Evolutionary conservation across 2,113 vertebrate genomes (phyloP).

Genomic region (Neotoma lepida): DNA sequence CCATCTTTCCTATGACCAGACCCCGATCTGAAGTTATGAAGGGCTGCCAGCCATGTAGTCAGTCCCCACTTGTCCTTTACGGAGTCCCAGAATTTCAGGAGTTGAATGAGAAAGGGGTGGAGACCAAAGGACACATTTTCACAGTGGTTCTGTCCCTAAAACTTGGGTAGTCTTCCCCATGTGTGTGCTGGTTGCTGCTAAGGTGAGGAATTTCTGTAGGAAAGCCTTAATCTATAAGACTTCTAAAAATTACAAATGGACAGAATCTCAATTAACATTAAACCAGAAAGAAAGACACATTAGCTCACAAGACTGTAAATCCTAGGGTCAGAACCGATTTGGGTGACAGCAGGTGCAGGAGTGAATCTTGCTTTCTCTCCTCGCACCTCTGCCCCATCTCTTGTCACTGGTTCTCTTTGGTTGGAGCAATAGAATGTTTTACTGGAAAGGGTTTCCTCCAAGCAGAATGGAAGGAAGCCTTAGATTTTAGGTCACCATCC

Average conservation of each 20-base stretch:
- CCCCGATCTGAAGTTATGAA: not conserved
- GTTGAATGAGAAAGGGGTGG: not conserved
- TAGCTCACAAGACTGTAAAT: not conserved
- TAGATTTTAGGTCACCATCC: not conserved
- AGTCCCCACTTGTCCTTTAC: not conserved
- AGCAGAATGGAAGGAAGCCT: not conserved
- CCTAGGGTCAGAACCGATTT: not conserved
- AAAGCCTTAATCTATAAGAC: not conserved
- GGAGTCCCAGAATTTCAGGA: not conserved
- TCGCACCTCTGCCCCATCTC: not conserved
- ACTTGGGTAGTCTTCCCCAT: not conserved
- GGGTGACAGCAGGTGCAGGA: not conserved
- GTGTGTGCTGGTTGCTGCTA: not conserved
- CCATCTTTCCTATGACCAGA: not conserved
- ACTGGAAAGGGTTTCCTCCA: constrained; percentile 13
- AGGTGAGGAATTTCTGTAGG: not conserved
- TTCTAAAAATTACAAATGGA: not conserved
- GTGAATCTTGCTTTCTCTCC: not conserved
- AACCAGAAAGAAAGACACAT: not conserved
- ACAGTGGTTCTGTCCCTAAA: not conserved
- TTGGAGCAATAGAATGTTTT: not conserved
- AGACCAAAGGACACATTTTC: not conserved
- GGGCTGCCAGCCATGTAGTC: not conserved
- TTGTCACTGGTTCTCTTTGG: not conserved
- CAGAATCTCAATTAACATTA: constrained; percentile 13